phyloP scores from a whole-genome alignment of 2,888 invertebrate species.

The Melanargia galathea region DNA sequence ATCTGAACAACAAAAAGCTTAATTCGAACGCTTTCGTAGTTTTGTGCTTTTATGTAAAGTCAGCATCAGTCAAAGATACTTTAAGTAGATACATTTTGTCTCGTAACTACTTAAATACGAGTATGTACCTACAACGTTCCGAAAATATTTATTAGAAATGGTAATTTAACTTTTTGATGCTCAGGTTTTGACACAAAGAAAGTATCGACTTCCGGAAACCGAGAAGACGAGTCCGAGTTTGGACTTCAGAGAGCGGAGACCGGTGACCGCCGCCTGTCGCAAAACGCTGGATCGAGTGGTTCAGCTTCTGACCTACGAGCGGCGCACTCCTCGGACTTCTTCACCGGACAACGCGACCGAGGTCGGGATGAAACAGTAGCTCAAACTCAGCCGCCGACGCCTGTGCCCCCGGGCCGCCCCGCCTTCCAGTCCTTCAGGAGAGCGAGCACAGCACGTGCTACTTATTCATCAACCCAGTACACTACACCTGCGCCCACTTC shows the following conservation, averaged over 20 bases:
- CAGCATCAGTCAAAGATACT: background rate
- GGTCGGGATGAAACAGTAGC: slow-evolving; percentile 67
- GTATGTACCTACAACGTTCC: too few relatives aligned
- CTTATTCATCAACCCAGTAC: slow-evolving; percentile 56
- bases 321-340: slow-evolving; percentile 89
- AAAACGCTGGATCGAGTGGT: slow-evolving; percentile 57
- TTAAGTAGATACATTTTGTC: background rate
- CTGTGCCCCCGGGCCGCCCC: slow-evolving; percentile 50
- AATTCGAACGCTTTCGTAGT: slow-evolving; percentile 11
- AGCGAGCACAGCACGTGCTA: slow-evolving; percentile 68
- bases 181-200: slow-evolving; percentile 86
- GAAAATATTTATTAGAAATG: background rate
- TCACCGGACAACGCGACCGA: slow-evolving; percentile 80
- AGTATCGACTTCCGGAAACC: slow-evolving; percentile 66
- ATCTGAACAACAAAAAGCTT: slow-evolving; percentile 7
- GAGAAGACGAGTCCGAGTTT: slow-evolving; percentile 87
- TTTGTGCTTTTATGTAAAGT: background rate
- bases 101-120: background rate
- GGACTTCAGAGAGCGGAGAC: slow-evolving; percentile 87
- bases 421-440: slow-evolving; percentile 65
- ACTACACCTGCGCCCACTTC: slow-evolving; percentile 46
- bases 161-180: slow-evolving; percentile 17
- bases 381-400: slow-evolving; percentile 42
- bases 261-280: slow-evolving; percentile 79
- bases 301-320: slow-evolving; percentile 85